Evolutionary conservation across 2,888 invertebrate genomes (phyloP).

Genomic region (Uropetala carovei): DNA sequence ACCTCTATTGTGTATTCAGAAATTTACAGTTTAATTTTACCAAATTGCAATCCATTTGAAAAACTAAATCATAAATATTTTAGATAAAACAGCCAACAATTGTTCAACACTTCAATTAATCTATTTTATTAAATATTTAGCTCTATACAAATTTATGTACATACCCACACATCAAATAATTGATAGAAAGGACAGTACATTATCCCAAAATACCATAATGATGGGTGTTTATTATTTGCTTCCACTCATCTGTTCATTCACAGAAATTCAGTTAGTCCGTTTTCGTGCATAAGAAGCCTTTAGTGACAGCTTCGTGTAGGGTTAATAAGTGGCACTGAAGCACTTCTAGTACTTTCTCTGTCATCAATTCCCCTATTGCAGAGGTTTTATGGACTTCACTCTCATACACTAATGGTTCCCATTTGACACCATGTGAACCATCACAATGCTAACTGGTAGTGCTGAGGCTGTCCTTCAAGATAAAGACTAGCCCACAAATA

Average conservation of each 20-base stretch:
- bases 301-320: constrained; percentile 11
- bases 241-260: constrained; percentile 12
- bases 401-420: constrained; percentile 36
- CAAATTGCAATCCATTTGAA: constrained; percentile 5
- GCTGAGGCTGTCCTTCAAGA: constrained; percentile 11
- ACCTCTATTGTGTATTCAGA: neutral
- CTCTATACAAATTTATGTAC: constrained; percentile 65
- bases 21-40: constrained; percentile 1
- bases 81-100: constrained; percentile 46
- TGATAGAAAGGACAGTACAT: constrained; percentile 43
- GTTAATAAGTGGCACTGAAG: constrained; percentile 43
- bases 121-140: constrained; percentile 60
- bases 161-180: constrained; percentile 58
- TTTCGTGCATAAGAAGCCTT: constrained; percentile 6
- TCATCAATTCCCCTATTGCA: neutral
- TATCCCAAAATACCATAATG: constrained; percentile 55
- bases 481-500: neutral
- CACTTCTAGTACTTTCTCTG: constrained; percentile 1
- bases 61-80: neutral
- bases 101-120: constrained; percentile 52
- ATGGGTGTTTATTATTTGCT: constrained; percentile 45
- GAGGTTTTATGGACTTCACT: constrained; percentile 24
- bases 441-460: constrained; percentile 39
- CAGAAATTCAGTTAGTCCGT: constrained; percentile 21
- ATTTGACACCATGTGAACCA: constrained; percentile 25